Conservation (phyloP, 2,888 invertebrate genomes). For the Pseudococcus jackbeardsleyi region DNA sequence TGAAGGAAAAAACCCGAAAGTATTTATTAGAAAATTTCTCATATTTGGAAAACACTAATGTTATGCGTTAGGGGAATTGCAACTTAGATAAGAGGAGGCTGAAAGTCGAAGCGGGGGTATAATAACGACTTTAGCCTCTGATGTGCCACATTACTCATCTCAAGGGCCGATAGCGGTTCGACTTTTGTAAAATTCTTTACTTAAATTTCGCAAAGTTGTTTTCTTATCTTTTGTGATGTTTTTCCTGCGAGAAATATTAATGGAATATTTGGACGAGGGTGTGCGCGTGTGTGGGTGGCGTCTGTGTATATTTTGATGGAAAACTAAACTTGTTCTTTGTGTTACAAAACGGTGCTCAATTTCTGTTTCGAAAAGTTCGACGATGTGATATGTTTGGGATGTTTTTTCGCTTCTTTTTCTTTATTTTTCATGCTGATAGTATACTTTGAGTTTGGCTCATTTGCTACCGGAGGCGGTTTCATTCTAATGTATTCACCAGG, state of each 20-base stretch:
- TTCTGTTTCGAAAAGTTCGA: slow-evolving; percentile 38
- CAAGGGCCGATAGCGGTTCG: slow-evolving; percentile 64
- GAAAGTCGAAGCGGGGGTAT: slow-evolving; percentile 55
- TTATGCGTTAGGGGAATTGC: slow-evolving; percentile 63
- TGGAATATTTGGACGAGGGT: slow-evolving; percentile 51
- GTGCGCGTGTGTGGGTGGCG: slow-evolving; percentile 52
- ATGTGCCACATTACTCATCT: slow-evolving; percentile 65
- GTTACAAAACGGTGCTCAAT: slow-evolving; percentile 32
- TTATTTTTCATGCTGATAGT: not conserved
- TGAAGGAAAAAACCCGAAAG: slow-evolving; percentile 39
- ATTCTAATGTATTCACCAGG: not conserved
- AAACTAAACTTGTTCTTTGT: slow-evolving; percentile 29
- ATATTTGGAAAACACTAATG: slow-evolving; percentile 65
- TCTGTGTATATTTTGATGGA: slow-evolving; percentile 58
- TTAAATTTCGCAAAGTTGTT: slow-evolving; percentile 58
- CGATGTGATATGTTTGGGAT: slow-evolving; percentile 1
- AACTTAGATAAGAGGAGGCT: slow-evolving; percentile 60
- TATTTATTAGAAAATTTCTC: slow-evolving; percentile 64
- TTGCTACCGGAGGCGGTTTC: not conserved
- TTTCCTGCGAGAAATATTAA: slow-evolving; percentile 62
- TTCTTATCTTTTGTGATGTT: slow-evolving; percentile 58
- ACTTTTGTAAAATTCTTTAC: slow-evolving; percentile 62
- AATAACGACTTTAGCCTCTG: slow-evolving; percentile 64
- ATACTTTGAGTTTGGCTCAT: not conserved
- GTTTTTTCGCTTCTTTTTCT: slow-evolving; percentile 8